Conservation (phyloP, 2,113 vertebrate species). For the Mesitornis unicolor region DNA sequence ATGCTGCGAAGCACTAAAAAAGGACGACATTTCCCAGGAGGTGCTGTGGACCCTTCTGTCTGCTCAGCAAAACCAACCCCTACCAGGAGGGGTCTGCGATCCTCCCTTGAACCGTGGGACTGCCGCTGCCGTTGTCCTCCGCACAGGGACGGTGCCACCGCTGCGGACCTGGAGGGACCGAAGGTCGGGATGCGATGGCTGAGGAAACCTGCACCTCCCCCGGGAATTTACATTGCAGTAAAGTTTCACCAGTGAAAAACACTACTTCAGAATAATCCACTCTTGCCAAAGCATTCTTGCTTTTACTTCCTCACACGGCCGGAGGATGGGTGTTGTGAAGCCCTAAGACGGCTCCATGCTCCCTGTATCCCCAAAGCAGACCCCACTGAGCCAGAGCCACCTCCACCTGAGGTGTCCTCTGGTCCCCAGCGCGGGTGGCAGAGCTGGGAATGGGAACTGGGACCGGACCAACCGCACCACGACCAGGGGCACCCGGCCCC, state of each 20-base stretch:
- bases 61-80: slow-evolving; percentile 58
- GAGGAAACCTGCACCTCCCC: background rate
- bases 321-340: background rate
- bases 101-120: slow-evolving; percentile 51
- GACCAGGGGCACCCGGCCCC: background rate
- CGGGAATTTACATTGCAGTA: background rate
- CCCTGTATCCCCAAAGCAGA: background rate
- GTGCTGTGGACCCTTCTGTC: slow-evolving; percentile 50
- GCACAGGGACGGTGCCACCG: background rate
- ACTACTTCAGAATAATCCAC: background rate
- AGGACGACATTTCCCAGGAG: slow-evolving; percentile 74
- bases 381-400: background rate
- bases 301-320: background rate
- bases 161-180: accelerated
- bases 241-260: background rate
- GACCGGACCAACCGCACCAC: background rate
- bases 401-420: background rate
- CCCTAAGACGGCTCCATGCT: accelerated
- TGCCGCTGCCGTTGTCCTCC: background rate
- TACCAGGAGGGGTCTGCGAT: slow-evolving; percentile 9
- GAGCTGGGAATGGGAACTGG: background rate
- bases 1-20: slow-evolving; percentile 83
- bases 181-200: background rate
- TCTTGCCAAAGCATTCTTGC: background rate
- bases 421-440: background rate